Evolutionary conservation across 2,888 invertebrate species (phyloP), one percentile per base, ranked within the genome.

Genomic region (Lasiommata megera): DNA sequence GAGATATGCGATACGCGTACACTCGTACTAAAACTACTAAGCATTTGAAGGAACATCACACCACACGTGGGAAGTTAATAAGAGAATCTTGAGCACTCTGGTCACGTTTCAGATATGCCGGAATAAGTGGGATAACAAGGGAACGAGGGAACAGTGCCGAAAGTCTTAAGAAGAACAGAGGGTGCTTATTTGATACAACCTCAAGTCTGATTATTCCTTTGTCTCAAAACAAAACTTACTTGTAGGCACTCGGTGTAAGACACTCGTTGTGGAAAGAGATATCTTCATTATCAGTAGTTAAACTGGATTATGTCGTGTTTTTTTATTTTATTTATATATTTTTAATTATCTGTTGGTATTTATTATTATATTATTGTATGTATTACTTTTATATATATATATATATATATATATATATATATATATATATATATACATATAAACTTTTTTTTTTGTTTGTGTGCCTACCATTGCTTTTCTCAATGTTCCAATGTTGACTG

Each of bases 41-140:
- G 58, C 40, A 64, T 69, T 58, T 29, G 44, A 64, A 67, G 69
- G 61, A 70, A 67, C 60, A 54, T 59, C 62, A 57, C 57, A 57
- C 12, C 58, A 63, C 59, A 62, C 60, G 56, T 58, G 50, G 62
- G 59, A 44, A 67, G 64, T 65, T 67, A 67, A 64, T 63, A 65
- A 61, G 56, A 54, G 47, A 48, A 56, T 53, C 40, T 63, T 51
- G 37, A 57, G 57, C 54, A 73, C 64, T 56, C 69, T 12, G 61
- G 65, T 65, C 75, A 74, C 74, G 74, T 75, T 63, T 60, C 56
- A 54, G 63, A 58, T 68, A 64, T 66, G 63, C 56, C 51, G 63
- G 67, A 67, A 66, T 68, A 71, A 70, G 69, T 67, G 63, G 67
- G 66, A 69, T 73, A 69, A 64, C 68, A 64, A 62, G 62, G 62